phyloP scores from a whole-genome alignment of 2,888 invertebrate genomes.

The Plagodis dolabraria region DNA sequence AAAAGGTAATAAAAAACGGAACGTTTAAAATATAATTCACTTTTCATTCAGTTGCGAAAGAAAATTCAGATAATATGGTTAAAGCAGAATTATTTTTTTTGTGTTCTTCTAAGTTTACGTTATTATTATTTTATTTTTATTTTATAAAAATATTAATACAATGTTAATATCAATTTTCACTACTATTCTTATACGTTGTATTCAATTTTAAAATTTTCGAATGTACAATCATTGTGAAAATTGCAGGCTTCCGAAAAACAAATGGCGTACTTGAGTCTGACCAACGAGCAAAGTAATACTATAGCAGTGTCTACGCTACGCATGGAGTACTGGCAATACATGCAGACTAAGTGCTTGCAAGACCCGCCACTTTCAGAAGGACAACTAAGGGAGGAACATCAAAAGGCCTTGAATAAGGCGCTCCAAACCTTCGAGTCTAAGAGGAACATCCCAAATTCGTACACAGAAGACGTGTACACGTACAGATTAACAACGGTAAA shows the following conservation, averaged over 20 bases:
- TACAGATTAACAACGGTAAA: background rate
- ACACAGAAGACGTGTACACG: background rate
- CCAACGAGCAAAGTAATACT: background rate
- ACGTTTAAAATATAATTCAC: too few relatives aligned
- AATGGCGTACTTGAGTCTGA: background rate
- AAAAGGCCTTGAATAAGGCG: background rate
- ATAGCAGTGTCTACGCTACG: background rate
- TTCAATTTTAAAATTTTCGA: too few relatives aligned
- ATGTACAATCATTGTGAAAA: too few relatives aligned
- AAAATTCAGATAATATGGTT: too few relatives aligned
- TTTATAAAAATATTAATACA: too few relatives aligned
- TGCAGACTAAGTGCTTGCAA: background rate
- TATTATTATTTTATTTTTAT: too few relatives aligned
- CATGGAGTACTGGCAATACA: constrained; percentile 1
- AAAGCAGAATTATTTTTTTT: too few relatives aligned
- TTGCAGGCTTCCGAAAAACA: background rate
- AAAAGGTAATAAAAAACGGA: too few relatives aligned
- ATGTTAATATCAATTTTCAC: too few relatives aligned
- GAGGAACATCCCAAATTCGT: background rate
- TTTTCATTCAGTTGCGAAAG: too few relatives aligned
- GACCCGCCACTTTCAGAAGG: background rate
- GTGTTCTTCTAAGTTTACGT: too few relatives aligned
- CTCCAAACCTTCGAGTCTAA: background rate
- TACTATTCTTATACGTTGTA: too few relatives aligned
- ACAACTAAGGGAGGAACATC: background rate